Evolutionary conservation across 2,797 vertebrate species (phyloP), one percentile per base, ranked within the genome.

Genomic region (Anguilla pacifica): DNA sequence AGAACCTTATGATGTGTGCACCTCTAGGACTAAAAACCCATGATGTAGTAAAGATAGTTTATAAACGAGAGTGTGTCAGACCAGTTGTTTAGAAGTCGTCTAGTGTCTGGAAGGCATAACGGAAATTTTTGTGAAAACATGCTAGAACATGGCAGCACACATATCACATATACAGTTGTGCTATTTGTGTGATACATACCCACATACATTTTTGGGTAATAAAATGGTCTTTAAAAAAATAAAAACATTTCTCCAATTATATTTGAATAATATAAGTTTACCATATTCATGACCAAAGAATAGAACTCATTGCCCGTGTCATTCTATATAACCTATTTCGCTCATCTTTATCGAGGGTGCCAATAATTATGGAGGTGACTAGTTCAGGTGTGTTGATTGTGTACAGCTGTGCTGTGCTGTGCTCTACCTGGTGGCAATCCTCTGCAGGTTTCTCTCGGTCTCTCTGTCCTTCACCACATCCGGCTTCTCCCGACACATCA

Each of bases 401-500:
- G 46, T 25, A 49, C 22, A 51, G 2, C 2, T 82, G 43, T 82
- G 43, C 72, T 15, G 83, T 94, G 2, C 2, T 82, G 43, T 82
- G 43, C 72, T 15, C 53, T 94, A 99, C 98, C 98, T 98, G 0
- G 98, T 99, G 77, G 98, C 97, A 17, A 96, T 97, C 92, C 97
- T 98, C 94, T 99, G 98, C 57, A 99, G 96, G 88, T 93, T 96
- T 91, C 93, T 95, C 92, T 99, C 98, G 0, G 85, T 90, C 81
- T 98, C 97, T 88, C 96, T 93, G 95, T 98, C 98, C 93, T 89
- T 96, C 84, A 96, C 96, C 72, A 98, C 89, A 93, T 99, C 96
- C 64, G 98, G 98, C 93, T 99, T 99, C 87, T 97, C 97, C 92
- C 97, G 93, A 92, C 95, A 96, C 96, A 99, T 96, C 96, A 97